Conservation (phyloP, 2,888 invertebrate species). For the Polyploca ridens region DNA sequence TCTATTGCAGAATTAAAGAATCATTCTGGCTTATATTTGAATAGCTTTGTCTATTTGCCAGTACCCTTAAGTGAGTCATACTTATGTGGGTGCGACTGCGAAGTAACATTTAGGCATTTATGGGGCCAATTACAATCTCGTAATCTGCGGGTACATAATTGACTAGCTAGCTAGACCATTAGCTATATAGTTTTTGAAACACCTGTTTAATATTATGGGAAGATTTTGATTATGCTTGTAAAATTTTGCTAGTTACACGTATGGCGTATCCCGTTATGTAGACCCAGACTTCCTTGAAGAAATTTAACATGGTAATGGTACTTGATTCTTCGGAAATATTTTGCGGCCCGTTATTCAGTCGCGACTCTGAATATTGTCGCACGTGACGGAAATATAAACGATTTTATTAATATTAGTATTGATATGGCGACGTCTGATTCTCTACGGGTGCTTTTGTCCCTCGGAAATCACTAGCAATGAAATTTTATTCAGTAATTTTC, state of each 20-base stretch:
- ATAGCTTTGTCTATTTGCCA: not conserved
- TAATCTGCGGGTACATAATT: slow-evolving; percentile 3
- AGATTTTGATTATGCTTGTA: not conserved
- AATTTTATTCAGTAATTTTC: slow-evolving; percentile 20
- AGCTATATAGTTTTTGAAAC: not conserved
- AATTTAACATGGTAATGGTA: slow-evolving; percentile 62
- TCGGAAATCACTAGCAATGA: slow-evolving; percentile 9
- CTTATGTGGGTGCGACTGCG: slow-evolving; percentile 7
- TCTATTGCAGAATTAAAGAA: not conserved
- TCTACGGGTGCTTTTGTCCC: slow-evolving; percentile 1
- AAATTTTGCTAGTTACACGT: slow-evolving; percentile 24
- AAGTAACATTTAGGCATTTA: not conserved
- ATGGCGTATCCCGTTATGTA: slow-evolving; percentile 52
- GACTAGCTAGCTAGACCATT: not conserved
- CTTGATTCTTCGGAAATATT: slow-evolving; percentile 59
- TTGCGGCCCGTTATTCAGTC: slow-evolving; percentile 65
- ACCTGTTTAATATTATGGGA: not conserved
- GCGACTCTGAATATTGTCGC: slow-evolving; percentile 57
- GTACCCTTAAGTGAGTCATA: slow-evolving; percentile 1
- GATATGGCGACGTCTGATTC: slow-evolving; percentile 29
- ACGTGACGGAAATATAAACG: slow-evolving; percentile 66
- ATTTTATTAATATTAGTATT: slow-evolving; percentile 45
- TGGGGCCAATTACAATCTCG: slow-evolving; percentile 1
- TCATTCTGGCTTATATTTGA: not conserved
- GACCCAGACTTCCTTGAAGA: slow-evolving; percentile 56